Evolutionary conservation across 2,113 vertebrate genomes (phyloP).

Genomic region (Dolichotis patagonum): DNA sequence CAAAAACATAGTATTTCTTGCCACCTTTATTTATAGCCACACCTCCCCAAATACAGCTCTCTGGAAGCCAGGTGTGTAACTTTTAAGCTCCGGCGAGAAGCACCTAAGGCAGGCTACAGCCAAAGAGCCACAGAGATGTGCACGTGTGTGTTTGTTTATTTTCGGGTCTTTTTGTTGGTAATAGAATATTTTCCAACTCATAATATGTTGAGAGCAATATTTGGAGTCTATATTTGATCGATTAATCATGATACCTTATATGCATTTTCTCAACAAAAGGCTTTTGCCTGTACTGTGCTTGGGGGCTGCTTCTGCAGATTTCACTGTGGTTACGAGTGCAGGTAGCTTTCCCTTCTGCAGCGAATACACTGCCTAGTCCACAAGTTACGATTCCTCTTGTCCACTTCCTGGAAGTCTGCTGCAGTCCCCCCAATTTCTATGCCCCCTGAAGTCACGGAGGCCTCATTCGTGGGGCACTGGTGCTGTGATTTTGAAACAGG

Average conservation of each 20-base stretch:
- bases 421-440: not conserved
- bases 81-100: not conserved
- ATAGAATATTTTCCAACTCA: not conserved
- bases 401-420: not conserved
- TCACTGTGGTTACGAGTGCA: fast-evolving
- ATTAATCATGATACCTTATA: not conserved
- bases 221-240: not conserved
- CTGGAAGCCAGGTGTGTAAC: not conserved
- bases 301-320: not conserved
- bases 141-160: not conserved
- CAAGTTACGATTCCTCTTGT: no score
- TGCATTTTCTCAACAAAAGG: not conserved
- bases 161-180: not conserved
- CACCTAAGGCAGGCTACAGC: no score
- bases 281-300: no score
- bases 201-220: not conserved
- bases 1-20: not conserved
- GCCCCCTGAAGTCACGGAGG: not conserved
- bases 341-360: not conserved
- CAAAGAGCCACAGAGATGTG: not conserved
- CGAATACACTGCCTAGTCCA: fast-evolving
- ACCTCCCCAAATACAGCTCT: not conserved
- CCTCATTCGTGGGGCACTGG: fast-evolving
- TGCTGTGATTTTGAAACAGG: not conserved
- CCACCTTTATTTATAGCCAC: not conserved